Evolutionary conservation across 1,140 invertebrate species (phyloP), one percentile per base, ranked within the genome.

Genomic region (Globodera ellingtonae): DNA sequence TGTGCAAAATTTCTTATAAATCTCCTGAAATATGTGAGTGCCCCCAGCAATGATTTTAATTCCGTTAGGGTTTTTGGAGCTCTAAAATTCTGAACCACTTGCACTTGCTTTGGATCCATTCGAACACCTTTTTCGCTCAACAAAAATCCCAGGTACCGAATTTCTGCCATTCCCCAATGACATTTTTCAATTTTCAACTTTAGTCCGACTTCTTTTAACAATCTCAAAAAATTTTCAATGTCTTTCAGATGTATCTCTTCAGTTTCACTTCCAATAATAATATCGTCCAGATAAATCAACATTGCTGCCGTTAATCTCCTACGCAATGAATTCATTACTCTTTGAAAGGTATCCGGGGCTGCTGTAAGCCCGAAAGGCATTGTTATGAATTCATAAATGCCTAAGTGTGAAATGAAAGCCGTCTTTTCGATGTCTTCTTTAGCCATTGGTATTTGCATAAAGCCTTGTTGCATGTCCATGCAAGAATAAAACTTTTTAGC

Each of bases 1-100:
- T n/a, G 6, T 1, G 79, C 79, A 71, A 81, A 81, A 46, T 81
- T 81, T 62, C 7, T 56, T 47, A 81, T 81, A 50, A 81, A 81
- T 13, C 44, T 18, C 8, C 79, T 3, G n/a, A 82, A 81, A 62
- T 82, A 81, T 15, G 47, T 69, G 0, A 70, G 13, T 6, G 79
- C 79, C 6, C 79, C 79, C 0, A 81, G 35, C 52, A 81, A 81
- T n/a, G 21, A n/a, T n/a, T 73, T 35, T n/a, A 82, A 24, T 44
- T 81, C 79, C 0, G 79, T 81, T 6, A 81, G 21, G 8, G 13
- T 81, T 82, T 81, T 82, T 10, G 79, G 80, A 6, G 44, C 59
- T 6, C 15, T 10, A 35, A 81, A 44, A n/a, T 79, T 81, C 62
- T 67, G 13, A 47, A 80, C 18, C n/a, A 15, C 80, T 65, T 4